Base-by-base conservation (phyloP, 23 tunicate genomes). In the Aplidium turbinatum region DNA sequence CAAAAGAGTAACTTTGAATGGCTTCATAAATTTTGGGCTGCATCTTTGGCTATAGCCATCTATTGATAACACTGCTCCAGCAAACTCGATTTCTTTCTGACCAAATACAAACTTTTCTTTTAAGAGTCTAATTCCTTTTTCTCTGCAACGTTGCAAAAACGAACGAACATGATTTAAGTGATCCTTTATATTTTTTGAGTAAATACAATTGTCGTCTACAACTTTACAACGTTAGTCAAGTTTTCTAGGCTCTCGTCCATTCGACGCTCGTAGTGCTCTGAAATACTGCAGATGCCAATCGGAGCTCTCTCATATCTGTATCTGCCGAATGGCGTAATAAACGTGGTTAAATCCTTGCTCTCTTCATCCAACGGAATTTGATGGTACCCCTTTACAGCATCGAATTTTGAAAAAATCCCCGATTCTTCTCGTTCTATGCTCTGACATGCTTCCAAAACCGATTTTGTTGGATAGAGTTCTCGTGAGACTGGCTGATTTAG, bases 231-330 rank as follows among this genome's bases (percentile, higher is more conserved):
- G 21, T 60, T 60, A 25, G 35, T 7, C 9, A 60, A 22, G 5
- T 30, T 30, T 29, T 60, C 35, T 6, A 60, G 36, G 35, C 36
- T 30, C 36, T 60, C 35, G 19, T 27, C 7, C 35, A 30, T 60
- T 25, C 67, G 67, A 4, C 67, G 67, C 5, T 60, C 36, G 35
- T 60, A 60, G 19, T 60, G 67, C 19, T 60, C 67, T 5, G 35
- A 30, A 7, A 25, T 60, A 22, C 35, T 26, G 35, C 36, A 26
- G 21, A 60, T 60, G 34, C 67, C 67, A 60, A 60, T 29, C 34
- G 67, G 67, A 4, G 67, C 67, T 27, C 67, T 27, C 36, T 26
- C 67, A 29, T 60, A 60, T 27, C 35, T 5, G 31, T 26, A 60
- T 4, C 67, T 11, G 6, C 36, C 67, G 31, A 60, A 60, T 4